Percentiles rank a stretch among this genome's conserved stretches.
Conservation (phyloP, 2,888 invertebrate genomes). For the Cepaea hortensis region DNA sequence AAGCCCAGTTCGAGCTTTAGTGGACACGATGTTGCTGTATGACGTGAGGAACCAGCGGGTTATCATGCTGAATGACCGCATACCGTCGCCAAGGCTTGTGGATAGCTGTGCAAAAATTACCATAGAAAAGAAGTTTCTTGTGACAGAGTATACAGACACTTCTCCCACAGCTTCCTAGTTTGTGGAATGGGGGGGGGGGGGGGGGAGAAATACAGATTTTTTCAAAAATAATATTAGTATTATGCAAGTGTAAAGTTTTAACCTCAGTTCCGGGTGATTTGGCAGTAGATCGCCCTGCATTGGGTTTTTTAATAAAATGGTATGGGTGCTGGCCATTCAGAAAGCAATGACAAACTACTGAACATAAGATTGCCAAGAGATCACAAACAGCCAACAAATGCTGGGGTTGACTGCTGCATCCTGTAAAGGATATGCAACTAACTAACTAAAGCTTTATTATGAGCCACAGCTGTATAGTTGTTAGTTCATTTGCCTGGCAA, state of each 20-base stretch:
- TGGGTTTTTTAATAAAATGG: no score
- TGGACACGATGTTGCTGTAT: constrained; percentile 64
- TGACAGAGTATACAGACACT: constrained; percentile 43
- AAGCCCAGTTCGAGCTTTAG: constrained; percentile 59
- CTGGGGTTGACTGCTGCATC: no score
- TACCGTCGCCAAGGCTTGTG: constrained; percentile 66
- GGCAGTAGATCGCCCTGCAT: no score
- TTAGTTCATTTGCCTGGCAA: no score
- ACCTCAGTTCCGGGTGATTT: no score
- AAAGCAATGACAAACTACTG: no score
- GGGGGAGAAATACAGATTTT: neutral
- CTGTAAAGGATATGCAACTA: no score
- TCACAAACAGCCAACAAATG: no score
- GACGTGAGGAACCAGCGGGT: constrained; percentile 62
- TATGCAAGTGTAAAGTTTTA: neutral
- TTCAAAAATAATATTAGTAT: neutral
- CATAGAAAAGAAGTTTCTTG: constrained; percentile 62
- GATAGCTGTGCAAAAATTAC: constrained; percentile 69
- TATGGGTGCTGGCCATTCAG: no score
- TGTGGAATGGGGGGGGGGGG: neutral
- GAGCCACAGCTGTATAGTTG: no score
- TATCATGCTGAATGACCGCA: constrained; percentile 60
- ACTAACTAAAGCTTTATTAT: no score
- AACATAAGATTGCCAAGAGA: no score
- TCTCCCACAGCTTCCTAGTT: constrained; percentile 29